A percentile compares a stretch with the other conserved stretches of the same genome.
These are phyloP conservation scores for Melolontha melolontha DNA, from an alignment of 2,888 invertebrate genomes.

Conservation along the genomic window DNA sequence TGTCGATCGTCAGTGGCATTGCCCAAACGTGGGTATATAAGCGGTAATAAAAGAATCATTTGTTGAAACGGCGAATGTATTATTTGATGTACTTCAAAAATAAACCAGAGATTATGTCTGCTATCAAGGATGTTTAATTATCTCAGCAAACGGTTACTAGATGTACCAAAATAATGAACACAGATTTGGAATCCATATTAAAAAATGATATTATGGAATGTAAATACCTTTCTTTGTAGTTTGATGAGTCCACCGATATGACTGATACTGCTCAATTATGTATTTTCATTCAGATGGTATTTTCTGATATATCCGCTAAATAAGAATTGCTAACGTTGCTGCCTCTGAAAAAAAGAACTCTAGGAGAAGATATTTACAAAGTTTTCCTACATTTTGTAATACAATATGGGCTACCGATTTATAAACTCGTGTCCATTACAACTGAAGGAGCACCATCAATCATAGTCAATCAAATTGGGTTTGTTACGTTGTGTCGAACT, in stretches of 20 bases:
- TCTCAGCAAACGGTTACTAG: conserved; percentile 4
- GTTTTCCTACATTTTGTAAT: conserved; percentile 46
- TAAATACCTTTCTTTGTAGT: conserved; percentile 41
- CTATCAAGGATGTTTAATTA: conserved; percentile 9
- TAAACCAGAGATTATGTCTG: background rate
- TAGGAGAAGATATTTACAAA: conserved; percentile 48
- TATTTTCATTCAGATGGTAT: no score
- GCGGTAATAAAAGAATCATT: no score
- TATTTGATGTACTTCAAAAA: no score
- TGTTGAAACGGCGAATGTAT: no score
- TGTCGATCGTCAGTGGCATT: no score
- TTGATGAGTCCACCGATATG: no score
- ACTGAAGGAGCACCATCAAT: no score
- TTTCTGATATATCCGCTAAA: conserved; percentile 46
- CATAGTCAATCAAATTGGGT: no score
- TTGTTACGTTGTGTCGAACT: no score
- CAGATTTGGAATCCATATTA: conserved; percentile 17
- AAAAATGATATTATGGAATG: conserved; percentile 21
- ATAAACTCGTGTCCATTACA: conserved; percentile 49
- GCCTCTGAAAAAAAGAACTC: conserved; percentile 47
- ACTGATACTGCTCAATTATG: no score
- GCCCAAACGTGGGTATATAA: no score
- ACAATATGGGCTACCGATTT: conserved; percentile 45
- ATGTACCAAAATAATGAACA: conserved; percentile 4
- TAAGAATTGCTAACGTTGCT: conserved; percentile 50